A percentile compares a stretch with the other conserved stretches of the same genome.
These are phyloP conservation scores for Neodon shergylaensis DNA, from an alignment of 2,113 vertebrate species.

Conservation along the genomic window DNA sequence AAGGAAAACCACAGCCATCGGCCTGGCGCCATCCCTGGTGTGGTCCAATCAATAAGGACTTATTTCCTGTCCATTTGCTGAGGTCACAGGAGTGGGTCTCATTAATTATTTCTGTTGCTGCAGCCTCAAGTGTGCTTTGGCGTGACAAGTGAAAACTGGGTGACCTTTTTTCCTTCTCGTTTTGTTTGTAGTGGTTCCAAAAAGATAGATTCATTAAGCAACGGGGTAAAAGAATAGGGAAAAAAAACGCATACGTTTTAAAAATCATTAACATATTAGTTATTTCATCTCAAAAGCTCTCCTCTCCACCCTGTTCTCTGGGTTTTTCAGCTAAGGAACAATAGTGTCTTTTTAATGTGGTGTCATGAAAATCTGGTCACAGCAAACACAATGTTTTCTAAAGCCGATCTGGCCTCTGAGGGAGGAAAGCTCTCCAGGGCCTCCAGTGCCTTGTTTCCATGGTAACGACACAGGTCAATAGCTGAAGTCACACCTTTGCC, in stretches of 20 bases:
- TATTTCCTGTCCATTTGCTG: conserved; percentile 99
- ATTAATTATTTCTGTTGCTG: conserved; percentile 99
- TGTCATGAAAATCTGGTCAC: conserved; percentile 93
- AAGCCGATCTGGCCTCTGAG: conserved; percentile 95
- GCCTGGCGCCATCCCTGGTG: conserved; percentile 94
- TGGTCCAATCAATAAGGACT: conserved; percentile 96
- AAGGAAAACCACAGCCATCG: conserved; percentile 97
- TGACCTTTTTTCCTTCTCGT: conserved; percentile 91
- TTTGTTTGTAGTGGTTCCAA: conserved; percentile 83
- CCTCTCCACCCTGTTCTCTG: neutral
- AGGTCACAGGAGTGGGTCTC: conserved; percentile 93
- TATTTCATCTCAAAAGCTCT: conserved; percentile 26
- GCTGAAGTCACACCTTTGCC: conserved; percentile 96
- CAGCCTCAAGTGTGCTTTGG: conserved; percentile 94
- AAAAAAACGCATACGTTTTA: neutral
- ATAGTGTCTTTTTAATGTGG: conserved; percentile 51
- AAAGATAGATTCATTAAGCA: conserved; percentile 72
- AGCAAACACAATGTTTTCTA: conserved; percentile 96
- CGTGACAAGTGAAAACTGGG: conserved; percentile 88
- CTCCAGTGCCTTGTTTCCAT: conserved; percentile 95
- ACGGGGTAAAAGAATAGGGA: conserved; percentile 53
- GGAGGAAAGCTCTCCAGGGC: conserved; percentile 95
- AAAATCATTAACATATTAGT: conserved; percentile 59
- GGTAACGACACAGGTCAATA: conserved; percentile 96
- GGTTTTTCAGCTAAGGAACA: conserved; percentile 37